These are phyloP conservation scores for Conger conger DNA, from an alignment of 2,113 vertebrate genomes.

Conservation along the genomic window DNA sequence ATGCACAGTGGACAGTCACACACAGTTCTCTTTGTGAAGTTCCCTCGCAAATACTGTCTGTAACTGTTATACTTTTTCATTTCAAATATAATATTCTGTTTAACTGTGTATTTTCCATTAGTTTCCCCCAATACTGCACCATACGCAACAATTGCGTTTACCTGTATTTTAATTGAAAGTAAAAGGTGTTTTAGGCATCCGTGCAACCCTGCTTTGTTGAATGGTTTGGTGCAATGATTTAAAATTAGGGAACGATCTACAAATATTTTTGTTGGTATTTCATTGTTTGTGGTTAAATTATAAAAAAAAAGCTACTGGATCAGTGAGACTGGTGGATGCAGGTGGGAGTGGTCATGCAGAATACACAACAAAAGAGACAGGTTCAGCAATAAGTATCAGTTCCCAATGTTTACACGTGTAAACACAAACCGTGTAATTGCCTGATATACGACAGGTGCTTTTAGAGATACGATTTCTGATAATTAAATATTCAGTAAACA, in stretches of 20 bases:
- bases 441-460: neutral
- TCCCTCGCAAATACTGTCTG: neutral
- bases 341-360: neutral
- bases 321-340: neutral
- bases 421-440: neutral
- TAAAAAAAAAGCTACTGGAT: no score
- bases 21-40: neutral
- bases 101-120: no score
- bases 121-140: no score
- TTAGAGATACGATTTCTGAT: neutral
- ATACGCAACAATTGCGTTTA: neutral
- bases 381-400: neutral
- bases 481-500: neutral
- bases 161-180: no score
- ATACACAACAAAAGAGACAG: neutral
- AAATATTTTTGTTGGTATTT: neutral
- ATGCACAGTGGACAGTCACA: neutral
- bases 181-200: neutral
- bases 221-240: neutral
- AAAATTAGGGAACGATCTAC: neutral
- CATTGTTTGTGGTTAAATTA: neutral
- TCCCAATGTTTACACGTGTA: neutral
- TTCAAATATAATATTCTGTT: no score
- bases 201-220: neutral
- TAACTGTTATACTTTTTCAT: no score